Percentiles rank a stretch among this genome's conserved stretches.
These are phyloP conservation scores for Lasaia peninsularis DNA, from an alignment of 1,140 invertebrate species.

Conservation along the genomic window DNA sequence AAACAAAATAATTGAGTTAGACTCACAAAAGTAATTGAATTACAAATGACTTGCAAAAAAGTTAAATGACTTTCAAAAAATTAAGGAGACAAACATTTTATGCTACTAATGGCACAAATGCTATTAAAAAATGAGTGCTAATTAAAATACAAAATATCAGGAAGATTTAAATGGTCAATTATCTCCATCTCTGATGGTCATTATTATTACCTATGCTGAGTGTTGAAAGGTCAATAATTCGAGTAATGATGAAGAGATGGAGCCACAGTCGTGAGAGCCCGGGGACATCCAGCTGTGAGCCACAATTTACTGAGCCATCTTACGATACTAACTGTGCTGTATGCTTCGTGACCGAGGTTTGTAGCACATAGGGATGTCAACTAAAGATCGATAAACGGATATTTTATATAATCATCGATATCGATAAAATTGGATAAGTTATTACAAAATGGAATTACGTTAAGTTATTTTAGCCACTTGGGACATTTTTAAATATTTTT, in stretches of 20 bases:
- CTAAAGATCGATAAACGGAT: not conserved
- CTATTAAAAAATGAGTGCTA: too few species aligned
- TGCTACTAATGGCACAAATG: too few species aligned
- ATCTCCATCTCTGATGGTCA: not conserved
- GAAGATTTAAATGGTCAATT: not conserved
- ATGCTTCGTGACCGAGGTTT: slow-evolving; percentile 69
- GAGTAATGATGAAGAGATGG: slow-evolving; percentile 14
- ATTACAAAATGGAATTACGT: too few species aligned
- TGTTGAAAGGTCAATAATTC: slow-evolving; percentile 12
- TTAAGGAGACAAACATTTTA: too few species aligned
- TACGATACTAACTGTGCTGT: slow-evolving; percentile 53
- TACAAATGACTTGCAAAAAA: too few species aligned
- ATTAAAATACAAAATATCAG: not conserved
- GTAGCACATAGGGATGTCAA: slow-evolving; percentile 41
- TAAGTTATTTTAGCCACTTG: too few species aligned
- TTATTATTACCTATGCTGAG: not conserved
- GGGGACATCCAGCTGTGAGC: slow-evolving; percentile 49
- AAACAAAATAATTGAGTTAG: too few species aligned
- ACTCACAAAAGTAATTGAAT: too few species aligned
- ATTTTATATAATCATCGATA: not conserved
- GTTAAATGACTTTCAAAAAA: too few species aligned
- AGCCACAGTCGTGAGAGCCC: slow-evolving; percentile 29
- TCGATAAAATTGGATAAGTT: not conserved
- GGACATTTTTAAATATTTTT: too few species aligned
- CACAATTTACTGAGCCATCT: slow-evolving; percentile 57